Evolutionary conservation across 2,113 vertebrate genomes (phyloP).

Genomic region (Xenus cinereus): DNA sequence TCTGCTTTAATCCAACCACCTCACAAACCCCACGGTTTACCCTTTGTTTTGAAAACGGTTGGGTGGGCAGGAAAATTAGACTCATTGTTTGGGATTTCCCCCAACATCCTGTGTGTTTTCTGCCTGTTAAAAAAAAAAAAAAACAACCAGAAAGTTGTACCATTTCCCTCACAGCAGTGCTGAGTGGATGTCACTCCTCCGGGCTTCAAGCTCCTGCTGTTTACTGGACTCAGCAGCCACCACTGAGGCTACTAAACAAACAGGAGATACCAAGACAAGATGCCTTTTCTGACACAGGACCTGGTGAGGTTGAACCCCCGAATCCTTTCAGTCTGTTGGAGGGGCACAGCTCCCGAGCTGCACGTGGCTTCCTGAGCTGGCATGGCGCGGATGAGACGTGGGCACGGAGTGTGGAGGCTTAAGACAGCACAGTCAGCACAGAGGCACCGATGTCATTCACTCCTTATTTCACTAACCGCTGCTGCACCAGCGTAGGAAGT

Average conservation of each 20-base stretch:
- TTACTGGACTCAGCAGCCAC: not conserved
- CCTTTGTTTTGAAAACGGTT: not conserved
- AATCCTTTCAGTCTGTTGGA: not conserved
- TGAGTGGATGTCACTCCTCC: not conserved
- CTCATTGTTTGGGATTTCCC: not conserved
- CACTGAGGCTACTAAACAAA: not conserved
- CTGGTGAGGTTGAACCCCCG: not conserved
- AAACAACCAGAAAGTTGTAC: not conserved
- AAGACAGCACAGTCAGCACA: not conserved
- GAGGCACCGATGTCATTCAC: not conserved
- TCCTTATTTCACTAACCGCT: not conserved
- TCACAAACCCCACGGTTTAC: not conserved
- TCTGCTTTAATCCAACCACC: not conserved
- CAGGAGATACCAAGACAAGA: not conserved
- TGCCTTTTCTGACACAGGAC: not conserved
- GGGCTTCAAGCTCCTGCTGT: not conserved
- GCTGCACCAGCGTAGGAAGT: not conserved
- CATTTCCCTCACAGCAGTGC: not conserved
- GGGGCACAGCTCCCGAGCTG: not conserved
- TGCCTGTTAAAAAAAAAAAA: not conserved
- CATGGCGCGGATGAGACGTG: fast-evolving
- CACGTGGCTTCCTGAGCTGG: not conserved
- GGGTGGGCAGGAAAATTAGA: not conserved
- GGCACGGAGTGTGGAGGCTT: not conserved
- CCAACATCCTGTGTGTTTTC: not conserved